A percentile compares a stretch with the other conserved stretches of the same genome.
Conservation (phyloP, 2,888 invertebrate species). For the Idaea straminata region DNA sequence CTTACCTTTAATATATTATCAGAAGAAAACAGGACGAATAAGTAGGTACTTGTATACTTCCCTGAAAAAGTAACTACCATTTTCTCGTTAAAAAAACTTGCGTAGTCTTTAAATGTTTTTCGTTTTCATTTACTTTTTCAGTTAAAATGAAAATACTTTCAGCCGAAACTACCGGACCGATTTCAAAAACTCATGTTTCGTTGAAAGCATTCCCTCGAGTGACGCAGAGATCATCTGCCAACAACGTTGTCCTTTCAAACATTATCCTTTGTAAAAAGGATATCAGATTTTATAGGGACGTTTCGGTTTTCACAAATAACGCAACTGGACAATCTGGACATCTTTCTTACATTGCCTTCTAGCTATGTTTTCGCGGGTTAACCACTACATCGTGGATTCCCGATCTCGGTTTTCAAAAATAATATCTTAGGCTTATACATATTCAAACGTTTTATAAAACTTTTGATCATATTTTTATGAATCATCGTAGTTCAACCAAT, state of each 20-base stretch:
- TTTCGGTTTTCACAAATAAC: not conserved
- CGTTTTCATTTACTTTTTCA: slow-evolving; percentile 3
- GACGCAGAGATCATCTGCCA: slow-evolving; percentile 5
- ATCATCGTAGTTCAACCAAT: too few relatives aligned
- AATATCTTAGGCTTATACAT: too few relatives aligned
- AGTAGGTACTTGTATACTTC: not conserved
- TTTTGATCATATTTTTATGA: too few relatives aligned
- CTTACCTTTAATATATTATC: too few relatives aligned
- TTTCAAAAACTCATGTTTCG: not conserved
- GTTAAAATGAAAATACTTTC: slow-evolving; percentile 1
- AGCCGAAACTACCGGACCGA: not conserved
- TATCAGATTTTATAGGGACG: not conserved
- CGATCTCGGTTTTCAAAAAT: too few relatives aligned
- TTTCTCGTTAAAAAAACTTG: not conserved
- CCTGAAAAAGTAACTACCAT: not conserved
- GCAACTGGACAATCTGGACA: not conserved
- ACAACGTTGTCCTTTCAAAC: not conserved
- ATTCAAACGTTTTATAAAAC: too few relatives aligned
- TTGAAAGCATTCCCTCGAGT: slow-evolving; percentile 1
- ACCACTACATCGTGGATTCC: too few relatives aligned
- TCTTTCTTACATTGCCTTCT: not conserved
- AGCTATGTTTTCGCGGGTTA: not conserved
- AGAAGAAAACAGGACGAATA: not conserved
- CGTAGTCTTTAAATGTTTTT: not conserved
- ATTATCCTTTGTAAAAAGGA: not conserved